Percentiles rank a stretch among this genome's conserved stretches.
Conservation (phyloP, 53 echinoderm and acorn worm species). For the Actinopyga echinites region DNA sequence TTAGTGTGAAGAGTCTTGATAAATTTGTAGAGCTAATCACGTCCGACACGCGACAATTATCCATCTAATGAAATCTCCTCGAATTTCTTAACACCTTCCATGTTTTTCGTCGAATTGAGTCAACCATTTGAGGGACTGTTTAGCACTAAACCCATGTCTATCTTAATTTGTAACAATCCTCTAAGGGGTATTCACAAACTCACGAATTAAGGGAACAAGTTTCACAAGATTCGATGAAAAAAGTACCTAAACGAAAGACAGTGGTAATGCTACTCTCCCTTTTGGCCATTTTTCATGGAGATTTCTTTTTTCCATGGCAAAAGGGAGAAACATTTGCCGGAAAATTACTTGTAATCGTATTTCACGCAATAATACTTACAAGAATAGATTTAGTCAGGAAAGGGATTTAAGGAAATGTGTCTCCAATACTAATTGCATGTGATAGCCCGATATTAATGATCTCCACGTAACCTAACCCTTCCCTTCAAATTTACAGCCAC, state of each 20-base stretch:
- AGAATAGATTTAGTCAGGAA: too few relatives aligned
- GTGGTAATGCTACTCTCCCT: too few relatives aligned
- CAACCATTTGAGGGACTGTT: too few relatives aligned
- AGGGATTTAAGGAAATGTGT: background rate
- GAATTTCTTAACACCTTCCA: constrained; percentile 20
- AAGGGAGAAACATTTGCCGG: too few relatives aligned
- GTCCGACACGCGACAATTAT: constrained; percentile 25
- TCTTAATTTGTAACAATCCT: background rate
- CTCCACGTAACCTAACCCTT: constrained; percentile 38
- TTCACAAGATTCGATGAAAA: constrained; percentile 13
- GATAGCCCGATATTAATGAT: constrained; percentile 37
- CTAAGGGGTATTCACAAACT: constrained; percentile 33
- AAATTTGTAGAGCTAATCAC: constrained; percentile 23
- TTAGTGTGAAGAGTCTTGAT: background rate
- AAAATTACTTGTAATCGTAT: too few relatives aligned
- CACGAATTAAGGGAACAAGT: constrained; percentile 17
- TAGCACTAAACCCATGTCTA: too few relatives aligned
- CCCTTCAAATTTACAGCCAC: constrained; percentile 15
- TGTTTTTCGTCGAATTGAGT: too few relatives aligned
- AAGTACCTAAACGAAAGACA: constrained; percentile 10
- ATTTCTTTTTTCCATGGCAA: too few relatives aligned
- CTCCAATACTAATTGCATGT: constrained; percentile 22
- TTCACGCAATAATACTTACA: too few relatives aligned
- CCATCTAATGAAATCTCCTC: constrained; percentile 23
- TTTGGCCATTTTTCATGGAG: too few relatives aligned